Conservation (phyloP, 2,113 vertebrate species). For the Hemibagrus wyckioides region DNA sequence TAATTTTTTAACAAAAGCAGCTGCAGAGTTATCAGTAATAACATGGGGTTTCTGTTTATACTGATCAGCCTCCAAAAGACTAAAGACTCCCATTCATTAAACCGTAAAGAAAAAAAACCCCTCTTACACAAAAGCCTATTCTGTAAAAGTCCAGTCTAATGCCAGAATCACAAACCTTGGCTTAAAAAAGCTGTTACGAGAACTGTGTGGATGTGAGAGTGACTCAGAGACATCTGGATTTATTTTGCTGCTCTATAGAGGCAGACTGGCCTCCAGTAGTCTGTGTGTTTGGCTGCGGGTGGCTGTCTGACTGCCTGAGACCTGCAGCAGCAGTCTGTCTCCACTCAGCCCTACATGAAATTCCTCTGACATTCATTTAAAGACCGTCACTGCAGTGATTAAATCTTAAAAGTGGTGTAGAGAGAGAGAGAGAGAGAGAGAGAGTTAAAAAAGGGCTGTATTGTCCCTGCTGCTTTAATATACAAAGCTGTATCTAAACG, state of each 20-base stretch:
- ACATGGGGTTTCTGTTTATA: conserved; percentile 54
- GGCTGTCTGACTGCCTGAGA: conserved; percentile 45
- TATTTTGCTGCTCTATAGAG: conserved; percentile 60
- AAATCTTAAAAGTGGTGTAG: not conserved
- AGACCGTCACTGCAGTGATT: not conserved
- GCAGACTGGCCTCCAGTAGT: conserved; percentile 65
- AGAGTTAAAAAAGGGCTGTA: not conserved
- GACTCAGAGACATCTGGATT: conserved; percentile 72
- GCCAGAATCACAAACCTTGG: conserved; percentile 44
- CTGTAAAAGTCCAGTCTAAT: conserved; percentile 48
- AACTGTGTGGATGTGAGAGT: conserved; percentile 52
- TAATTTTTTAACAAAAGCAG: conserved; percentile 50
- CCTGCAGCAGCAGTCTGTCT: conserved; percentile 25
- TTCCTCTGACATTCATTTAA: not conserved
- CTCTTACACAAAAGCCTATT: conserved; percentile 55
- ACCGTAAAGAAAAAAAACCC: conserved; percentile 45
- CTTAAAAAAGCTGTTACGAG: conserved; percentile 49
- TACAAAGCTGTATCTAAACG: not conserved
- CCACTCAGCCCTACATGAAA: not conserved
- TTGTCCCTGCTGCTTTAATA: not conserved
- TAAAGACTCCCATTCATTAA: conserved; percentile 61
- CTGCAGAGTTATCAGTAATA: conserved; percentile 39
- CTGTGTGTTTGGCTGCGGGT: conserved; percentile 62
- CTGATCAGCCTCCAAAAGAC: conserved; percentile 35
- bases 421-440: no score